Evolutionary conservation across 2,888 invertebrate genomes (phyloP).

Genomic region (Hypomecis punctinalis): DNA sequence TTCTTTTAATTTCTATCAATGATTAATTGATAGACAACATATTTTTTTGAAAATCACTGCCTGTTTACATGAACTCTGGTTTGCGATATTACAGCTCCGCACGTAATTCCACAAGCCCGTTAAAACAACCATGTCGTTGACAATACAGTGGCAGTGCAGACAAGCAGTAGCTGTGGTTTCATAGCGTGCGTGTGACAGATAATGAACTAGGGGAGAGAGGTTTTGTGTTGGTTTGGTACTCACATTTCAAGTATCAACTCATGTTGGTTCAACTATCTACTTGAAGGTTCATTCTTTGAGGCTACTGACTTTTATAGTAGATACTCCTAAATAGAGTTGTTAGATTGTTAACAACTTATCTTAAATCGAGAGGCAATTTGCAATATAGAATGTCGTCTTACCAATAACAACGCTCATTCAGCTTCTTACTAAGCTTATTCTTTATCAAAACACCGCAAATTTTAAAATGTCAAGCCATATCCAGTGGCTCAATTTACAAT

Average conservation of each 20-base stretch:
- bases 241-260: conserved; percentile 9
- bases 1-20: no score
- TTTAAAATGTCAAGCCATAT: conserved; percentile 4
- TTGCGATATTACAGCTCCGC: no score
- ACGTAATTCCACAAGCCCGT: no score
- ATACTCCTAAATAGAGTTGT: not conserved
- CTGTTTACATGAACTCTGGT: no score
- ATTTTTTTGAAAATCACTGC: no score
- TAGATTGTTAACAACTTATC: not conserved
- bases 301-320: not conserved
- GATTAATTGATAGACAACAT: no score
- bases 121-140: not conserved
- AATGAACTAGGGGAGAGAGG: conserved; percentile 32
- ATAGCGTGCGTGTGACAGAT: conserved; percentile 21
- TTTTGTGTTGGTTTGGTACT: conserved; percentile 8
- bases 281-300: not conserved
- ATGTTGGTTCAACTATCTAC: conserved; percentile 2
- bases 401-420: no score
- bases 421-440: no score
- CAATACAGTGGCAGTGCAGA: not conserved
- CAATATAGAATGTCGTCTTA: no score
- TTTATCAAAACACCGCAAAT: not conserved
- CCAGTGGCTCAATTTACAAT: conserved; percentile 6
- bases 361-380: not conserved
- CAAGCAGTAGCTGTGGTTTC: not conserved